A percentile compares a stretch with the other conserved stretches of the same genome.
Evolutionary conservation across 2,888 invertebrate species (phyloP).

Genomic region (Antitype chi): DNA sequence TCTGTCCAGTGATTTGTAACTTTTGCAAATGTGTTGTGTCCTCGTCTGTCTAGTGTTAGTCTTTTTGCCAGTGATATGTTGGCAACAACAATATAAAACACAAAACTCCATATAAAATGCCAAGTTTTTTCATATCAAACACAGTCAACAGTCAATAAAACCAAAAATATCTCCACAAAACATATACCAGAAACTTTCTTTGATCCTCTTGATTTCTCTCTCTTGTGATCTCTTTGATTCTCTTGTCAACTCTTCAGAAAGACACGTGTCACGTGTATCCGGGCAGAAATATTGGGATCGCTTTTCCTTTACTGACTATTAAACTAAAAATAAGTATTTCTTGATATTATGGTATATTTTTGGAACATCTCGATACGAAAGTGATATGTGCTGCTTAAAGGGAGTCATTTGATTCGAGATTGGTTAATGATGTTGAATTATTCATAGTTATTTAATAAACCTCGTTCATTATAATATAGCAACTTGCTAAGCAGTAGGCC

Average conservation of each 20-base stretch:
- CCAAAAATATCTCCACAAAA: constrained; percentile 22
- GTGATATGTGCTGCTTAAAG: constrained; percentile 9
- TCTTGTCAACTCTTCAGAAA: constrained; percentile 26
- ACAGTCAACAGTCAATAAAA: constrained; percentile 36
- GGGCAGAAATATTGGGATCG: constrained; percentile 36
- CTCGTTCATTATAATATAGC: neutral
- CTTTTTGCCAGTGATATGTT: neutral
- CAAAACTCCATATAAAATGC: neutral
- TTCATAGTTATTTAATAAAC: neutral
- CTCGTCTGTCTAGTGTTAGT: neutral
- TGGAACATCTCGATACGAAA: neutral
- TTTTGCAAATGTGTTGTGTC: neutral
- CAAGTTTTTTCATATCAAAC: constrained; percentile 21
- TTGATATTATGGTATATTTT: constrained; percentile 10
- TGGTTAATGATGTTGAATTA: constrained; percentile 4
- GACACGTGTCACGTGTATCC: constrained; percentile 46
- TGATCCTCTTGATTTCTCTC: constrained; percentile 44
- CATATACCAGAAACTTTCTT: constrained; percentile 40
- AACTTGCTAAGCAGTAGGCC: neutral
- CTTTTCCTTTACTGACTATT: constrained; percentile 10
- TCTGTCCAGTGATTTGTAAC: neutral
- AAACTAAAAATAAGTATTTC: constrained; percentile 4
- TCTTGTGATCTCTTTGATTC: constrained; percentile 49
- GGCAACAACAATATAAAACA: neutral
- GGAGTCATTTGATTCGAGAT: neutral